Conservation (phyloP, 2,888 invertebrate species). For the Rhaphigaster nebulosa region DNA sequence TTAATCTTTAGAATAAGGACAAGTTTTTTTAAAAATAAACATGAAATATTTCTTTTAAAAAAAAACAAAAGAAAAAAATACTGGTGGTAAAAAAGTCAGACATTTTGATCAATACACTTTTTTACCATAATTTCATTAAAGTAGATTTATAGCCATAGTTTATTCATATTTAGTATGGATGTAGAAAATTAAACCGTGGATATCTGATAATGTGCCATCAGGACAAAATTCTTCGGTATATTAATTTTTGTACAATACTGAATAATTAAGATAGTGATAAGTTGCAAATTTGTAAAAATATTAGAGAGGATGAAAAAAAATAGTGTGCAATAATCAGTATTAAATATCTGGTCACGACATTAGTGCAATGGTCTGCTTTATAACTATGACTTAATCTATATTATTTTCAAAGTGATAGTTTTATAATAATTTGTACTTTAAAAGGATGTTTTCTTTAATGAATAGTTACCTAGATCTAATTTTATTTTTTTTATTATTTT, state of each 20-base stretch:
- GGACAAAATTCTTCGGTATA: neutral
- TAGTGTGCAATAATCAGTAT: constrained; percentile 36
- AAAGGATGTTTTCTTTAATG: neutral
- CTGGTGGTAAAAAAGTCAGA: neutral
- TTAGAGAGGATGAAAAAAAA: neutral
- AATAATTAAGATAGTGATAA: neutral
- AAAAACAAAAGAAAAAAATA: neutral
- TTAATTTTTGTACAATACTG: constrained; percentile 22
- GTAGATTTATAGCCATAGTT: constrained; percentile 9
- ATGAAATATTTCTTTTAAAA: neutral
- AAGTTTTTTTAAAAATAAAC: neutral
- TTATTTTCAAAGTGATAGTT: neutral
- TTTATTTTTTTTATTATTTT: too few species aligned
- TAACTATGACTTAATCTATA: constrained; percentile 3
- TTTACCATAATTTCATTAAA: neutral
- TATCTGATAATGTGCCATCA: constrained; percentile 57
- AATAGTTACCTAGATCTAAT: neutral
- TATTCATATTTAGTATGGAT: constrained; percentile 14
- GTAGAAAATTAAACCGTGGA: constrained; percentile 50
- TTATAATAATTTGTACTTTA: neutral
- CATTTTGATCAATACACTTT: neutral
- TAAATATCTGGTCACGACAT: constrained; percentile 38
- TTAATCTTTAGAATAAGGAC: neutral
- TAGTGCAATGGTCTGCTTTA: constrained; percentile 37
- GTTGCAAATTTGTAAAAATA: neutral